These are phyloP conservation scores for Thamnaconus septentrionalis DNA, from an alignment of 2,113 vertebrate species.

Conservation along the genomic window DNA sequence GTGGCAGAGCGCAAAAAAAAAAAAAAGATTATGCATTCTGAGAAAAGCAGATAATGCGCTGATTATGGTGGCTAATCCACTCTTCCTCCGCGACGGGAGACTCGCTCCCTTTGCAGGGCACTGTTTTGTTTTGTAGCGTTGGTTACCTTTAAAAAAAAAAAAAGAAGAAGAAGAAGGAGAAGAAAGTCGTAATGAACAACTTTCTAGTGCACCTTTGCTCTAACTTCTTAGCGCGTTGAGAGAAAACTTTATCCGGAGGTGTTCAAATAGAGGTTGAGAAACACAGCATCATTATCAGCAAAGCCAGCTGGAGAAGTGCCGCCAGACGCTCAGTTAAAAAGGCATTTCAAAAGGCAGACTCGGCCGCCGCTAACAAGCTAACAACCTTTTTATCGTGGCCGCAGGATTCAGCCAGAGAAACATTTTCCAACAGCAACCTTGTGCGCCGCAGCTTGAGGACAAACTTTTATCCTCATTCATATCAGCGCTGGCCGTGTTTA, in stretches of 20 bases:
- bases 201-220: no score
- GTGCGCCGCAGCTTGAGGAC: slow-evolving; percentile 4
- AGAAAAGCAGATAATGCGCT: not conserved
- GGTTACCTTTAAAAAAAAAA: no score
- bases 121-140: no score
- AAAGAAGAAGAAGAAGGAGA: no score
- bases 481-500: slow-evolving; percentile 33
- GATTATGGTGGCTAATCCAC: not conserved
- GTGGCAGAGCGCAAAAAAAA: no score
- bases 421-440: slow-evolving; percentile 12
- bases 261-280: slow-evolving; percentile 21
- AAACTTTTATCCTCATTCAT: slow-evolving; percentile 40
- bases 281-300: slow-evolving; percentile 4
- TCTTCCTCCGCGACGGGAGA: not conserved
- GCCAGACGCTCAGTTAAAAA: slow-evolving; percentile 11
- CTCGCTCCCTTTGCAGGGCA: no score
- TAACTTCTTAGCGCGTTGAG: no score
- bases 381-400: slow-evolving; percentile 3
- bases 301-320: slow-evolving; percentile 4
- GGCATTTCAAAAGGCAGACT: slow-evolving; percentile 3
- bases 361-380: not conserved
- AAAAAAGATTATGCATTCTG: no score
- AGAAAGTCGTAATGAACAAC: no score
- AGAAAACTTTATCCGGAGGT: slow-evolving; percentile 7
- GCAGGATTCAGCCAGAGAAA: not conserved